Conservation (phyloP, 2,888 invertebrate species). For the Harpagoxenus sublaevis region DNA sequence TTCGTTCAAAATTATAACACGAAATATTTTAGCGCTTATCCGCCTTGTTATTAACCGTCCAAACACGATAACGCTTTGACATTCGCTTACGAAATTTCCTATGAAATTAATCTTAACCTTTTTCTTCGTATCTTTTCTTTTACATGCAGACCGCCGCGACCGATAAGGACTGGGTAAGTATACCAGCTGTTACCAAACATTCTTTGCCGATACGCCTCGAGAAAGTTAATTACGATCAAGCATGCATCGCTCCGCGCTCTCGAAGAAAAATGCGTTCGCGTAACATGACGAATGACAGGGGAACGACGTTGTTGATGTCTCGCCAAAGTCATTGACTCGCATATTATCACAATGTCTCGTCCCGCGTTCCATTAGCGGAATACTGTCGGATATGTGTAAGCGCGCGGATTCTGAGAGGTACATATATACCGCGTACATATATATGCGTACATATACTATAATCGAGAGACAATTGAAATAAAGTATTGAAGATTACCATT, state of each 20-base stretch:
- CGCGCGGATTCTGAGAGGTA: not conserved
- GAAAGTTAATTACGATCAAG: not conserved
- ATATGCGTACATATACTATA: not conserved
- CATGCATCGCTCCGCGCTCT: not conserved
- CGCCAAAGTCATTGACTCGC: constrained; percentile 47
- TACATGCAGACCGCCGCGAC: constrained; percentile 72
- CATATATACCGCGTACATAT: no score
- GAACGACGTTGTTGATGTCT: constrained; percentile 15
- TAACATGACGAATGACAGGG: not conserved
- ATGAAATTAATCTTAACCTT: constrained; percentile 35
- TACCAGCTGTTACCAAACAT: constrained; percentile 48
- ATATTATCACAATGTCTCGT: constrained; percentile 31
- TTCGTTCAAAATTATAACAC: not conserved
- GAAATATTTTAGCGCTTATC: not conserved
- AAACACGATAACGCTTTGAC: constrained; percentile 9
- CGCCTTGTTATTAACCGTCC: not conserved
- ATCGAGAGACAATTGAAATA: constrained; percentile 1
- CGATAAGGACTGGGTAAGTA: constrained; percentile 82
- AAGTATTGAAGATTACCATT: not conserved
- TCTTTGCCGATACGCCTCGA: not conserved
- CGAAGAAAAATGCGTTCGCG: not conserved
- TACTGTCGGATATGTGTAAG: not conserved
- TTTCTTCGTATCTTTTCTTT: constrained; percentile 25
- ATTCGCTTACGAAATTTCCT: constrained; percentile 33
- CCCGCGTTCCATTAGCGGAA: constrained; percentile 1